phyloP scores from a whole-genome alignment of 2,113 vertebrate species.

The Nanorana parkeri region DNA sequence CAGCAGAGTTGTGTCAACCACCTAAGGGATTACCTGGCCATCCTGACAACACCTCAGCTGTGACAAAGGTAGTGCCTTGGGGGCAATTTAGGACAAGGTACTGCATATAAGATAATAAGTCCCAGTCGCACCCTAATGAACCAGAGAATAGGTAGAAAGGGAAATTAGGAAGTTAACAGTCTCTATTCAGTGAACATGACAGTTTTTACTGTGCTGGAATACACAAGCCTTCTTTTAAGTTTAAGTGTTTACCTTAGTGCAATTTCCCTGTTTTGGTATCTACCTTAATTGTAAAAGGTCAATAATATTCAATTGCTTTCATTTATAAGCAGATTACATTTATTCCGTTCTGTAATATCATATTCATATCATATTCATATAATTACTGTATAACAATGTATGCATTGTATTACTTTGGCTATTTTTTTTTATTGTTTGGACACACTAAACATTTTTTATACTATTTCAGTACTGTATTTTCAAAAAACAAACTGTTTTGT shows the following conservation, averaged over 20 bases:
- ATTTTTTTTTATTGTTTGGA: too few species aligned
- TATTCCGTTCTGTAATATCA: too few species aligned
- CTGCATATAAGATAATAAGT: slow-evolving; percentile 79
- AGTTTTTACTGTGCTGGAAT: slow-evolving; percentile 50
- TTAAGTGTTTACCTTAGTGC: not conserved
- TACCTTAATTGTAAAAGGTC: too few species aligned
- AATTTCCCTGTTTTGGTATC: not conserved
- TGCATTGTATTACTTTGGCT: too few species aligned
- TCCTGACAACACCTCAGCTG: slow-evolving; percentile 64
- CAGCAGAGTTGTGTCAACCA: slow-evolving; percentile 60
- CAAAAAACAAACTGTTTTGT: too few species aligned
- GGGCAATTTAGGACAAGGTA: slow-evolving; percentile 82
- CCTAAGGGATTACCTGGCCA: slow-evolving; percentile 71
- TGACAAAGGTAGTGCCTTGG: slow-evolving; percentile 77
- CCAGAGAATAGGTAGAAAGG: slow-evolving; percentile 71
- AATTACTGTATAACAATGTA: too few species aligned
- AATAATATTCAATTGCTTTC: too few species aligned
- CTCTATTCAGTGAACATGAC: slow-evolving; percentile 52
- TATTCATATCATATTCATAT: too few species aligned
- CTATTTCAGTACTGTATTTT: too few species aligned
- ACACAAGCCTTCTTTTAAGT: slow-evolving; percentile 55
- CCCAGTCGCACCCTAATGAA: slow-evolving; percentile 78
- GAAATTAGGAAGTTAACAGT: slow-evolving; percentile 68
- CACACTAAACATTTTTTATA: too few species aligned
- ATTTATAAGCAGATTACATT: too few species aligned